Conservation (phyloP, 2,797 vertebrate genomes). For the Sebastes itinus region DNA sequence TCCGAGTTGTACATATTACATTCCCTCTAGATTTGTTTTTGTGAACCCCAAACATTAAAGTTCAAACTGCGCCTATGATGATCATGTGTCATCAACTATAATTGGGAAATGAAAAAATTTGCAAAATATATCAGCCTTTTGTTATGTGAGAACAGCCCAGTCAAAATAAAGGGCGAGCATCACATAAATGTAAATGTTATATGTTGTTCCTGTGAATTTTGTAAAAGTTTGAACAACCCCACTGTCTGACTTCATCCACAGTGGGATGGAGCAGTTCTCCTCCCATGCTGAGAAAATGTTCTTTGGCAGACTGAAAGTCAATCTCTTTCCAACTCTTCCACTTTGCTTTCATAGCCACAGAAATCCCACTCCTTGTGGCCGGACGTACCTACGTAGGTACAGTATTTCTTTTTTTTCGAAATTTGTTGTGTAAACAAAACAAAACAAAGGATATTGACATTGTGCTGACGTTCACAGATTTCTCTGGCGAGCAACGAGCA, state of each 20-base stretch:
- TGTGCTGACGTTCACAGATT: neutral
- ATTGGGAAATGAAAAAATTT: neutral
- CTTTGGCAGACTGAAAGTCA: neutral
- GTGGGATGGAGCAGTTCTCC: neutral
- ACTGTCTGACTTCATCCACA: neutral
- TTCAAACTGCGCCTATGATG: too few relatives aligned
- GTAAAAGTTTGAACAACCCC: neutral
- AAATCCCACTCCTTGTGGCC: neutral
- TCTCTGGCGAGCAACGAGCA: neutral
- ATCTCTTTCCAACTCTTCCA: neutral
- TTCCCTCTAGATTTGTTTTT: too few relatives aligned
- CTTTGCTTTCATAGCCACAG: neutral
- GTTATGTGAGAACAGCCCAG: neutral
- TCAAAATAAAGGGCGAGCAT: neutral
- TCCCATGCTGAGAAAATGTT: slow-evolving; percentile 1
- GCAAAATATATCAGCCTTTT: neutral
- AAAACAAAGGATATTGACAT: neutral
- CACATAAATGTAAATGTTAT: neutral
- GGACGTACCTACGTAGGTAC: neutral
- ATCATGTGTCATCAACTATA: neutral
- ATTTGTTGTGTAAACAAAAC: neutral
- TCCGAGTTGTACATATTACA: too few relatives aligned
- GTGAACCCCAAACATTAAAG: too few relatives aligned
- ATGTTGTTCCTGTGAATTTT: neutral
- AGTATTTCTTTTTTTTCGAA: neutral